Evolutionary conservation across 2,113 vertebrate genomes (phyloP).

Genomic region (Oncorhynchus nerka): DNA sequence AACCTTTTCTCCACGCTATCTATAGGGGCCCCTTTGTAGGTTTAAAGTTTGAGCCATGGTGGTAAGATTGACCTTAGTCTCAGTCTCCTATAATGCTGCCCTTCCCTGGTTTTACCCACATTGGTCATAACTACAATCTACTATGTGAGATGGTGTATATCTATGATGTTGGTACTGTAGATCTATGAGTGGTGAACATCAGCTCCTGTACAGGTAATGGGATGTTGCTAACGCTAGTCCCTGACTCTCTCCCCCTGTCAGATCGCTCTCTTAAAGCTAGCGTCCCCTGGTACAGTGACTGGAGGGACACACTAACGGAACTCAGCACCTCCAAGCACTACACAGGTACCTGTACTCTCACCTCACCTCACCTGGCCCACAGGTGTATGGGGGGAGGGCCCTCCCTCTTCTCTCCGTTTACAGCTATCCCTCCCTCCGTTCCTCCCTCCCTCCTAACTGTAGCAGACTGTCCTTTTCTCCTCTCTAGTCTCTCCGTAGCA

Average conservation of each 20-base stretch:
- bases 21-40: too few relatives aligned
- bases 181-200: background rate
- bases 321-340: conserved; percentile 84
- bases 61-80: too few relatives aligned
- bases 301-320: conserved; percentile 87
- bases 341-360: conserved; percentile 79
- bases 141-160: too few relatives aligned
- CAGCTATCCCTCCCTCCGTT: conserved; percentile 6
- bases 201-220: background rate
- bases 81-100: too few relatives aligned
- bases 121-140: too few relatives aligned
- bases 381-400: conserved; percentile 1
- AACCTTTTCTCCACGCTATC: too few relatives aligned
- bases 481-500: background rate
- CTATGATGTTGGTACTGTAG: too few relatives aligned
- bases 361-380: conserved; percentile 3
- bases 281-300: conserved; percentile 90
- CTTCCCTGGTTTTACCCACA: too few relatives aligned
- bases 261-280: conserved; percentile 90
- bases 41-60: too few relatives aligned
- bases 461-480: background rate
- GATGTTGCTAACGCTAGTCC: conserved; percentile 45
- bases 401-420: background rate
- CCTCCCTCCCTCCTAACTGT: background rate
- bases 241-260: conserved; percentile 72